Evolutionary conservation across 2,113 vertebrate genomes (phyloP), one percentile per base, ranked within the genome.

Genomic region (Pseudorectes ferrugineus): DNA sequence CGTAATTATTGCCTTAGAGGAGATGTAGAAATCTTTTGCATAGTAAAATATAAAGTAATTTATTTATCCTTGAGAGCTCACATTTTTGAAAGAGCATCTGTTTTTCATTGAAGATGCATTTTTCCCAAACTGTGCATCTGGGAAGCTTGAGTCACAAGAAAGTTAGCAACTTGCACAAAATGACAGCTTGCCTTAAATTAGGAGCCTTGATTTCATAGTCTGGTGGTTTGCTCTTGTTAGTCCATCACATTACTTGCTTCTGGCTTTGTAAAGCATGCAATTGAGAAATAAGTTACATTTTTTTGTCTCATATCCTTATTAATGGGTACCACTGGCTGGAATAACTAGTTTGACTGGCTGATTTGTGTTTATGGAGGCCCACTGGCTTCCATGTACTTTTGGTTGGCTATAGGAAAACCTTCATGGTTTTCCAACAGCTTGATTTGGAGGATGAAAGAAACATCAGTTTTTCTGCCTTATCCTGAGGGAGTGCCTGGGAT

Each of bases 41-140:
- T 74, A 93, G 81, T 97, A 95, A 97, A 97, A 97, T 92, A 26
- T 20, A 91, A 97, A 94, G 80, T 95, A 95, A 95, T 95, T 97
- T 96, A 89, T 97, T 97, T 97, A 96, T 97, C 87, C 83, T 96
- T 92, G 90, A 95, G 88, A 97, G 78, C 72, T 96, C 94, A 93
- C 4, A 1, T 91, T 96, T 96, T 95, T 95, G 83, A 94, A 95
- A 90, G 74, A 94, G 70, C 96, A 90, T 97, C 91, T 98, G 96
- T 81, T 97, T 98, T 96, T 89, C 93, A 96, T 97, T 74, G 45
- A 55, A 95, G 94, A 81, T 89, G n/a, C 89, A 65, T 96, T 97
- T 97, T 97, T 96, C 94, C 94, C 90, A 93, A 97, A 96, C 88
- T 95, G 68, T 96, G 67, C 87, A 91, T 97, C 93, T 98, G 96